Evolutionary conservation across 2,888 invertebrate genomes (phyloP), one percentile per base, ranked within the genome.

Genomic region (Homarus gammarus): DNA sequence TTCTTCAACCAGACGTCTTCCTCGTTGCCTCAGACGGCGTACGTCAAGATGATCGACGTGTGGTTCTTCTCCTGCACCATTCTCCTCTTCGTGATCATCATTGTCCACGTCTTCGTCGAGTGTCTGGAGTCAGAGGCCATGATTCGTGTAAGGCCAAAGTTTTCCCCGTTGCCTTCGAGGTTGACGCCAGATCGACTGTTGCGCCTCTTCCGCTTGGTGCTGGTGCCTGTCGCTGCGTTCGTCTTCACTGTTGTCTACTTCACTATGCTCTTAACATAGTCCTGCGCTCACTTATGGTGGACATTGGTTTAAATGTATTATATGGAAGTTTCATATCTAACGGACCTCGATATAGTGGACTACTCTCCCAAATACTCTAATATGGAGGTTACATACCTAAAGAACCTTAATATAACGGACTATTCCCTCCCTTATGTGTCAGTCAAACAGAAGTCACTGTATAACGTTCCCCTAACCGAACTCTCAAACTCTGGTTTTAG

Each of bases 41-140:
- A 83, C 33, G 68, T 82, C 22, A 82, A 82, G 40, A 56, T 82
- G 64, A 82, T 82, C 68, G 81, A 82, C 40, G 64, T 72, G 27
- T 70, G 70, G 70, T 83, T 83, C 72, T 72, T 83, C 83, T 83
- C 36, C 70, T 83, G 83, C 33, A 70, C 83, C 36, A 31, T n/a
- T 27, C 36, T 68, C 15, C 81, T 82, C 81, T 68, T 68, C 40
- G n/a, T 33, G 40, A 64, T 72, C 51, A 72, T 83, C 72, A 33
- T 72, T 31, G n/a, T 72, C 12, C 72, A 70, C 51, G 72, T 83
- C 72, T 44, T 72, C 3, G 70, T 83, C 44, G 82, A 82, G 68
- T 18, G 40, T 1, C 38, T 82, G 22, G 64, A 82, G 27, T 15
- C 5, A 5, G 61, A 82, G 18, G 40, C 22, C n/a, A 44, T 82